A percentile compares a stretch with the other conserved stretches of the same genome.
phyloP scores from a whole-genome alignment of 2,797 vertebrate genomes.

The Dromococcyx pavoninus region DNA sequence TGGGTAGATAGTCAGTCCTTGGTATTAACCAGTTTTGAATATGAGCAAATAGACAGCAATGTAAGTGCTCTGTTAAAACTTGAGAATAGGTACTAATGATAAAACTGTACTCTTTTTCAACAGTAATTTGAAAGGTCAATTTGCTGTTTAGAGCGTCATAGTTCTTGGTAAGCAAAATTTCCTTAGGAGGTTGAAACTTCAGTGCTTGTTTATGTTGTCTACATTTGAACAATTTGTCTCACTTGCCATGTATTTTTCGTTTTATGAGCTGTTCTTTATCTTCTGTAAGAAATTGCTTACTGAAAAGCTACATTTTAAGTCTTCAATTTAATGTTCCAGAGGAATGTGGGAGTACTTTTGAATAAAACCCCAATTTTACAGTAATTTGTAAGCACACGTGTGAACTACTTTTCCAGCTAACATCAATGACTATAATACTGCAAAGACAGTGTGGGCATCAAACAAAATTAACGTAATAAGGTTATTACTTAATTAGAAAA shows the following conservation, averaged over 20 bases:
- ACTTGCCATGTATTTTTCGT: neutral
- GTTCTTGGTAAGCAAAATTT: neutral
- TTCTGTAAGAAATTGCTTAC: neutral
- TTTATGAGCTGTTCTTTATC: neutral
- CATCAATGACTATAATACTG: neutral
- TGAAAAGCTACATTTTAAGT: conserved; percentile 2
- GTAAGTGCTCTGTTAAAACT: neutral
- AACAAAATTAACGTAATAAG: conserved; percentile 22
- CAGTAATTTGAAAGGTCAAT: neutral
- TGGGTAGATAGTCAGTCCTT: neutral
- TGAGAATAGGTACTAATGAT: neutral
- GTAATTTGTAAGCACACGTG: neutral
- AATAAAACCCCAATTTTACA: neutral
- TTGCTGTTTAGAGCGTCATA: neutral
- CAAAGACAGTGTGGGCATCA: neutral
- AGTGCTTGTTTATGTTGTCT: neutral
- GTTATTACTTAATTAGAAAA: conserved; percentile 24
- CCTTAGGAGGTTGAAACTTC: neutral
- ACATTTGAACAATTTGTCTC: neutral
- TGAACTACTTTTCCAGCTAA: neutral
- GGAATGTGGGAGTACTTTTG: neutral
- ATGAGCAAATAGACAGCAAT: neutral
- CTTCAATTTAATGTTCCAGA: neutral
- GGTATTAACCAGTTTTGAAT: neutral
- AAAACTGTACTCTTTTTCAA: neutral